A percentile compares a stretch with the other conserved stretches of the same genome.
Evolutionary conservation across 2,113 vertebrate genomes (phyloP).

Genomic region (Henicopernis longicauda): DNA sequence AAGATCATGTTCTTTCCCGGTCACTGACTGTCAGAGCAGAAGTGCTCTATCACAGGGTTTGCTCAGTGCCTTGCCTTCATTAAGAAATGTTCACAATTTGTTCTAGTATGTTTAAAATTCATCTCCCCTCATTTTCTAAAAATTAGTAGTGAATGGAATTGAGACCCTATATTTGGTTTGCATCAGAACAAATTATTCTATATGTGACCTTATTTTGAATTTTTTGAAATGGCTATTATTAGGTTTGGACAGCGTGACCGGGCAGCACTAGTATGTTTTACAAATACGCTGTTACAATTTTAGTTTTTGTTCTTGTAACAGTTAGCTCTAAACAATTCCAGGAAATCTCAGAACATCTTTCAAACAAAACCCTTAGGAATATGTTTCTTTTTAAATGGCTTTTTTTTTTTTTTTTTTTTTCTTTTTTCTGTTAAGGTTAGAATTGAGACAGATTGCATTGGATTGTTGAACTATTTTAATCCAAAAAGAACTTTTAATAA

Average conservation of each 20-base stretch:
- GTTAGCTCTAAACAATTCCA: not conserved
- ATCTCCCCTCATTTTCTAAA: not conserved
- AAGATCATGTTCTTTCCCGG: accelerated
- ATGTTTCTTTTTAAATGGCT: not conserved
- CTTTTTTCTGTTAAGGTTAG: not conserved
- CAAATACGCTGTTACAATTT: not conserved
- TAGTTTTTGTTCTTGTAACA: not conserved
- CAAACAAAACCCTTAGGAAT: not conserved
- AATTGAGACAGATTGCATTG: not conserved
- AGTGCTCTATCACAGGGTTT: not conserved
- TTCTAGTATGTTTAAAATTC: not conserved
- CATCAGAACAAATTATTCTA: not conserved
- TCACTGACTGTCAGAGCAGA: not conserved
- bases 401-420: not conserved
- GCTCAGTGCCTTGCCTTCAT: not conserved
- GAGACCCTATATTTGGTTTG: not conserved
- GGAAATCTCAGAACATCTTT: not conserved
- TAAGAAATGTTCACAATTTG: not conserved
- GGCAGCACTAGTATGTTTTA: not conserved
- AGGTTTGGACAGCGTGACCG: not conserved
- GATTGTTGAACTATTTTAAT: not conserved
- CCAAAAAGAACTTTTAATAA: not conserved
- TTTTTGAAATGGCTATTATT: not conserved
- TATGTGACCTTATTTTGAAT: not conserved
- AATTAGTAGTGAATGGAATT: not conserved